Evolutionary conservation across 2,113 vertebrate genomes (phyloP), one percentile per base, ranked within the genome.

Genomic region (Rhadina sibilatrix): DNA sequence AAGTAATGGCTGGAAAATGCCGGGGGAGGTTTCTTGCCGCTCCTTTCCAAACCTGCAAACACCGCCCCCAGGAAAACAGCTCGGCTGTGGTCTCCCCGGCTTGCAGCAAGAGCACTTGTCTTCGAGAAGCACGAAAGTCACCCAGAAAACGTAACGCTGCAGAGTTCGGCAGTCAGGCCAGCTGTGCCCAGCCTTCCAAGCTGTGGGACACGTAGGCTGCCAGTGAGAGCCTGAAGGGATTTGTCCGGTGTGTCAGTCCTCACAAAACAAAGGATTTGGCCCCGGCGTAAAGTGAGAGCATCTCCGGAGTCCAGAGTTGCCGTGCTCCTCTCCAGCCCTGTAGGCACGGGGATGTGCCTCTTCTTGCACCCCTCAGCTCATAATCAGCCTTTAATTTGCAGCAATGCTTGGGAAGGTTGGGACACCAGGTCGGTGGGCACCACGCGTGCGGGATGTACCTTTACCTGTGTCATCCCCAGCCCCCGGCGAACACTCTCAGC

Each of bases 141-240:
- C 3, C 13, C 31, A 8, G 28, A 37, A 85, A 47, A 17, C 15
- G 15, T 22, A 56, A 63, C 25, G 33, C 54, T 42, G 50, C 21
- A 3, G 0, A 5, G n/a, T 17, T 37, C 15, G 21, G 15, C 1
- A 0, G 13, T 8, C 44, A 72, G 68, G 54, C 4, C 9, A n/a
- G n/a, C 27, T 20, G 13, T 33, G 37, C 15, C 12, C 60, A 38
- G 35, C 9, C 70, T 57, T 35, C 11, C 47, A n/a, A 61, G 19
- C n/a, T 24, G 18, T 19, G 42, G 37, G 17, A 53, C 60, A 19
- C 31, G 31, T 14, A 53, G 33, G 8, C 2, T 78, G 46, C 17
- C 24, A 25, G 61, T 63, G 27, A 71, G 83, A 86, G 31, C 11
- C 15, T 53, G 19, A 44, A 61, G 31, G 40, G 27, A 22, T 54